These are phyloP conservation scores for Acanthoscelides obtectus DNA, from an alignment of 2,888 invertebrate genomes.

Conservation along the genomic window DNA sequence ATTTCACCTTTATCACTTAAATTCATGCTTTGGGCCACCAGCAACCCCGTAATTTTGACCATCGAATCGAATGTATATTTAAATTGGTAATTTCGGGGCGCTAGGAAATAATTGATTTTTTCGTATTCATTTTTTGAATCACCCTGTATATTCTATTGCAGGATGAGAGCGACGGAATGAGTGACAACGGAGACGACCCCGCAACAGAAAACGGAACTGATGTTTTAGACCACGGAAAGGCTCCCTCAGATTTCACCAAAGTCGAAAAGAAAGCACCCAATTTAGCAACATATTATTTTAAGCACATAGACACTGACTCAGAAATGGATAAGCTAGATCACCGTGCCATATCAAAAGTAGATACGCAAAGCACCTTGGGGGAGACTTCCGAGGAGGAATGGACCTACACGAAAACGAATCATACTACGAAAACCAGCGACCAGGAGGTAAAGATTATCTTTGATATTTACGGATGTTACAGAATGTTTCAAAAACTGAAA, in stretches of 20 bases:
- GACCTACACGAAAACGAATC: constrained; percentile 54
- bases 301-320: constrained; percentile 81
- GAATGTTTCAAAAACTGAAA: too few relatives aligned
- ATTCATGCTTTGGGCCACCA: too few relatives aligned
- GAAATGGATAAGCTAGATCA: constrained; percentile 58
- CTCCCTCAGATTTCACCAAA: constrained; percentile 44
- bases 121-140: too few relatives aligned
- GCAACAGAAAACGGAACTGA: constrained; percentile 19
- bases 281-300: constrained; percentile 79
- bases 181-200: constrained; percentile 23
- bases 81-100: too few relatives aligned
- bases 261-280: constrained; percentile 77
- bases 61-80: too few relatives aligned
- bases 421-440: constrained; percentile 8
- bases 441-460: constrained; percentile 1
- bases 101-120: constrained; percentile 1
- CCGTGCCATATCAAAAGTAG: constrained; percentile 16
- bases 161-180: constrained; percentile 36
- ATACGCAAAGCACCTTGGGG: constrained; percentile 45
- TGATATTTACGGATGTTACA: neutral
- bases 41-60: too few relatives aligned
- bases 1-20: too few relatives aligned
- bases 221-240: constrained; percentile 18
- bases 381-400: constrained; percentile 67
- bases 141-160: constrained; percentile 20